Evolutionary conservation across 2,888 invertebrate genomes (phyloP).

Genomic region (Nasonovia ribisnigri): DNA sequence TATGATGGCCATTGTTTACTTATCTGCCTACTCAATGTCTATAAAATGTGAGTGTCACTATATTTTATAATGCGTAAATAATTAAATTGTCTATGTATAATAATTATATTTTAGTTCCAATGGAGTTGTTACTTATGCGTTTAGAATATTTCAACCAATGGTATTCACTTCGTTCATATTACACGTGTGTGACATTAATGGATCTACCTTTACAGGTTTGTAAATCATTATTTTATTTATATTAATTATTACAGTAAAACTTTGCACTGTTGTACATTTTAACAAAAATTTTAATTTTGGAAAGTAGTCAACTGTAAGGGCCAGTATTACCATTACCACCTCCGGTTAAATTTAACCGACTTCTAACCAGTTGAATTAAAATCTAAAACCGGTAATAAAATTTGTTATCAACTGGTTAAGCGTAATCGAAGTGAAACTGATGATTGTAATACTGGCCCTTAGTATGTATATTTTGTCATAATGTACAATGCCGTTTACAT

Average conservation of each 20-base stretch:
- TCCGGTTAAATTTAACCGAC: no score
- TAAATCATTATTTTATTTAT: not conserved
- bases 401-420: no score
- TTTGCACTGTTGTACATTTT: not conserved
- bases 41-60: conserved; percentile 47
- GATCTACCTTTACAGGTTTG: conserved; percentile 60
- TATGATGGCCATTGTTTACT: conserved; percentile 42
- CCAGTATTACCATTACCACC: no score
- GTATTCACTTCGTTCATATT: conserved; percentile 58
- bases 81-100: not conserved
- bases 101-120: conserved; percentile 45
- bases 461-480: not conserved
- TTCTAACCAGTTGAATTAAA: no score
- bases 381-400: no score
- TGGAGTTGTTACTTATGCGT: conserved; percentile 48
- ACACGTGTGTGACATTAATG: conserved; percentile 48
- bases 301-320: not conserved
- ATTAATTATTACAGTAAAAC: conserved; percentile 5
- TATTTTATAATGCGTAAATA: not conserved
- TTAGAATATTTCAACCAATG: conserved; percentile 60
- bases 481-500: not conserved
- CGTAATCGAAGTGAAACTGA: no score
- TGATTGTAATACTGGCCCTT: no score
- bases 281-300: not conserved
- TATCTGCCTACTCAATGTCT: conserved; percentile 60